These are phyloP conservation scores for Hirtodrosophila confusa DNA, from an alignment of 2,888 invertebrate genomes.

Conservation along the genomic window DNA sequence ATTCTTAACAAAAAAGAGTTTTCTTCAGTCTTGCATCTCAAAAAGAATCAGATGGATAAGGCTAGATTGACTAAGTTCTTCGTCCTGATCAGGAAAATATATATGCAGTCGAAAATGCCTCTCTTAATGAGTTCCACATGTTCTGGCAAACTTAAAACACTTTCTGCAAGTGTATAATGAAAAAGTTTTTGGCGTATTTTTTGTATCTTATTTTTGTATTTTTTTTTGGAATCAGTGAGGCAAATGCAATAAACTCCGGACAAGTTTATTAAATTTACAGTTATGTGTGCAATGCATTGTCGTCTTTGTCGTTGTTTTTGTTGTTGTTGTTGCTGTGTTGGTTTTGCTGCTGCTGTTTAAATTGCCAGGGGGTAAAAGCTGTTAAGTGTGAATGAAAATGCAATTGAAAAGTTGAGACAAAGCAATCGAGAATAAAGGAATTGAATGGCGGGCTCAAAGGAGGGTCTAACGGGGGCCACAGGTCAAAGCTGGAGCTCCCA, in stretches of 20 bases:
- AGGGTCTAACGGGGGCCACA: background rate
- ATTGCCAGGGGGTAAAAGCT: conserved; percentile 48
- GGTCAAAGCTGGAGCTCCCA: too few relatives aligned
- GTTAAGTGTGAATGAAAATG: conserved; percentile 49
- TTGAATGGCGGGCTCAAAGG: conserved; percentile 23
- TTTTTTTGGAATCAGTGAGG: conserved; percentile 39
- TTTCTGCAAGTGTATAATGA: too few relatives aligned
- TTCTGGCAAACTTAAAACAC: too few relatives aligned
- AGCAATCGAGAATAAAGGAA: conserved; percentile 50
- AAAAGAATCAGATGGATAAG: too few relatives aligned
- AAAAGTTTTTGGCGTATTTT: background rate
- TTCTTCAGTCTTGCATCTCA: too few relatives aligned
- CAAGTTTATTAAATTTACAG: conserved; percentile 75
- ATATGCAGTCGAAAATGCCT: too few relatives aligned
- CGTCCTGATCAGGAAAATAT: too few relatives aligned
- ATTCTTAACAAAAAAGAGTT: too few relatives aligned
- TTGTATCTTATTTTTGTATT: conserved; percentile 6
- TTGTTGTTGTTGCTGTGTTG: conserved; percentile 1
- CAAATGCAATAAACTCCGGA: conserved; percentile 71
- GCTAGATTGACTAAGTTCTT: too few relatives aligned
- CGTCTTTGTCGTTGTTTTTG: conserved; percentile 9
- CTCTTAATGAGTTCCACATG: too few relatives aligned
- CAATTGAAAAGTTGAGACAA: conserved; percentile 60
- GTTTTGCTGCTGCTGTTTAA: conserved; percentile 25
- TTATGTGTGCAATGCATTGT: conserved; percentile 52